These are phyloP conservation scores for Drymodes brunneopygia DNA, from an alignment of 2,113 vertebrate species.

Conservation along the genomic window DNA sequence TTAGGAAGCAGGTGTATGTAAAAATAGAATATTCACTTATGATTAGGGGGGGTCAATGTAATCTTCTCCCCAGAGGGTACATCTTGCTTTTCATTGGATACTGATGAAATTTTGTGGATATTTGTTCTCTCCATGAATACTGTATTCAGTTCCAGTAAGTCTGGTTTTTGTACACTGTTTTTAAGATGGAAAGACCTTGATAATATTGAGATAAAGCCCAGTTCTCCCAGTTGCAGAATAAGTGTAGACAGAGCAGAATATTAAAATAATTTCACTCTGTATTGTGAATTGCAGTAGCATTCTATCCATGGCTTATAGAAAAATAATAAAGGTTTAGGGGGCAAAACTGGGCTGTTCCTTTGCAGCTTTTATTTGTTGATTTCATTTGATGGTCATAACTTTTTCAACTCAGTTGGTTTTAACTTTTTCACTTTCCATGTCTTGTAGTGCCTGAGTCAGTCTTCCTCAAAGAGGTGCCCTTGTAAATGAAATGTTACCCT, in stretches of 20 bases:
- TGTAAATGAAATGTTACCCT: constrained; percentile 31
- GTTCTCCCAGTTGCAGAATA: background rate
- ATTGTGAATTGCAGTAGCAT: background rate
- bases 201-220: background rate
- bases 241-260: background rate
- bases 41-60: rapidly evolving
- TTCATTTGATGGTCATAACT: background rate
- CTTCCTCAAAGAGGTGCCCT: constrained; percentile 1
- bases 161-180: background rate
- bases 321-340: background rate
- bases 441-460: background rate
- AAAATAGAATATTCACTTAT: background rate
- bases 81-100: background rate
- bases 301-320: background rate
- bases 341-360: background rate
- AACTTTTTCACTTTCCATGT: constrained; percentile 28
- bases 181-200: background rate
- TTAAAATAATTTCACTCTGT: background rate
- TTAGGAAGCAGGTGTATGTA: background rate
- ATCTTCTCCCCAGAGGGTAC: background rate
- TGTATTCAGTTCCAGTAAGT: background rate
- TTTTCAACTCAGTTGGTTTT: constrained; percentile 4
- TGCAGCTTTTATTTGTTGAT: background rate
- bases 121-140: background rate
- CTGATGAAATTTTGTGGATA: background rate